Conservation (phyloP, 1,140 invertebrate species). For the Colletes gigas region DNA sequence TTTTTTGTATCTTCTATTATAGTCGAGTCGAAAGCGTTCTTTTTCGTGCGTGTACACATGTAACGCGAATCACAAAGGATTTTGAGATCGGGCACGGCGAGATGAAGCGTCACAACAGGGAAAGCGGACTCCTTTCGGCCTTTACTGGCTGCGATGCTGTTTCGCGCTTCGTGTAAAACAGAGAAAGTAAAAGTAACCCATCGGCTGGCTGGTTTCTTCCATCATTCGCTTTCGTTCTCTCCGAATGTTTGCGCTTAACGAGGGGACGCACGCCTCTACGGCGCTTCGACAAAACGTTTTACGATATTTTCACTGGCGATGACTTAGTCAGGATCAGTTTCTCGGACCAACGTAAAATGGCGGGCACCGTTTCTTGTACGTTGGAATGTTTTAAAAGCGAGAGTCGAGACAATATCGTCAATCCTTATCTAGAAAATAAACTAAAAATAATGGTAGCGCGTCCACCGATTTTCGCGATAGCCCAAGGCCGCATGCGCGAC, state of each 20-base stretch:
- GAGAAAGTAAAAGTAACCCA: conserved; percentile 74
- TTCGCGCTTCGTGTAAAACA: conserved; percentile 62
- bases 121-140: conserved; percentile 65
- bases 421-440: too few species aligned
- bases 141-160: conserved; percentile 6
- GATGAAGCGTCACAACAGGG: conserved; percentile 64
- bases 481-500: too few species aligned
- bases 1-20: too few species aligned
- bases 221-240: conserved; percentile 68
- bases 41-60: background rate
- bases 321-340: background rate
- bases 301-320: background rate
- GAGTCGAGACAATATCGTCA: too few species aligned
- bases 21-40: background rate
- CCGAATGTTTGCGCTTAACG: conserved; percentile 30
- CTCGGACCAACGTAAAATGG: background rate
- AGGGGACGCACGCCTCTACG: background rate
- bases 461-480: too few species aligned
- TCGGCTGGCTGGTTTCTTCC: conserved; percentile 64
- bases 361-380: background rate
- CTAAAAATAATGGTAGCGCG: too few species aligned
- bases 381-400: too few species aligned
- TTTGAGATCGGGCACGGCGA: conserved; percentile 20
- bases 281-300: background rate
- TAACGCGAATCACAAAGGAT: background rate